Base-by-base conservation (phyloP, 1,140 invertebrate genomes). In the Drosophila orosa region DNA sequence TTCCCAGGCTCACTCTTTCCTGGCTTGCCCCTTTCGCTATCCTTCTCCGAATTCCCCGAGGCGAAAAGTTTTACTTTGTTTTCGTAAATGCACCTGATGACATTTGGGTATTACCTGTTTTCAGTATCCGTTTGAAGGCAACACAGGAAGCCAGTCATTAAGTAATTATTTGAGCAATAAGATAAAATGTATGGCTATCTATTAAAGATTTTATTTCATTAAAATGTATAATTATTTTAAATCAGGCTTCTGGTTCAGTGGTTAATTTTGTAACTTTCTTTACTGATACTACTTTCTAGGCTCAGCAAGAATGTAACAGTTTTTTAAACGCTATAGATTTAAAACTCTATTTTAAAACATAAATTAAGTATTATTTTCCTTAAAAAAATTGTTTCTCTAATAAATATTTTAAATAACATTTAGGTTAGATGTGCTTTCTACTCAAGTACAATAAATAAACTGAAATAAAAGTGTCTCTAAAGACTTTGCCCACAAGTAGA, bases 61-160 rank as follows among this genome's bases (percentile, higher is more conserved):
- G 37, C 56, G 55, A 67, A 79, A 80, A 79, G 68, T 80, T 80
- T 80, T 24, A 35, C 65, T 57, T 80, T 71, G 59, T 40, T 44
- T 71, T 25, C 35, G 22, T 7, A n/a, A 50, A 33, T 66, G 44
- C 60, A 68, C 60, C 65, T 68, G 65, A 42, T 66, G 60, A 68
- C 65, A 42, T 24, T 37, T 29, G 45, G 61, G 22, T 35, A 66
- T 54, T 52, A 39, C 35, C 60, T 12, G 31, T 52, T 54, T 44
- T 33, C 10, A 15, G 33, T 29, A 31, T 17, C 29, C 22, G 27
- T 31, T 60, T 13, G 55, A 5, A 22, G 22, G n/a, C 15, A 15
- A 2, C 40, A 42, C 15, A 10, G 3, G 19, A 59, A 15, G 12
- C 33, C 9, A 37, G 39, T 39, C 5, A 22, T 39, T 27, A 54